Base-by-base conservation (phyloP, 2,888 invertebrate genomes). In the Hirudinaria manillensis region DNA sequence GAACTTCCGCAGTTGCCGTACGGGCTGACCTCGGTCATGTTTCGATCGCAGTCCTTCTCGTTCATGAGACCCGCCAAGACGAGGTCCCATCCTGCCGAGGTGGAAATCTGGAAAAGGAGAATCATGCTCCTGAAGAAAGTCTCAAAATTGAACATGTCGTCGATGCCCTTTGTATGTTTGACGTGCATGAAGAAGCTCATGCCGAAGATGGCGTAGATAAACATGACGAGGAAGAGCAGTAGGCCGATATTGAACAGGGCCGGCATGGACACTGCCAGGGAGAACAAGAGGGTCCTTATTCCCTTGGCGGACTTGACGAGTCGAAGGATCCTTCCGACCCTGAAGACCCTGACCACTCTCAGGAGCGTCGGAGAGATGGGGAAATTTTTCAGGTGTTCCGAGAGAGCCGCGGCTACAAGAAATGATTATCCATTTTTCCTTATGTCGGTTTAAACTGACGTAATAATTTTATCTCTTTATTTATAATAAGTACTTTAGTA, bases 101-200 rank as follows among this genome's bases (percentile, higher is more conserved):
- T 85, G 74, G 83, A 84, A 80, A 84, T 96, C 93, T 96, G 88
- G 89, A 98, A 98, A 82, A 98, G 90, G 85, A 96, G 89, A 85
- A 98, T 97, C 92, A 98, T 94, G 86, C 96, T 95, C 89, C 95
- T 93, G 85, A 93, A 93, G 87, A 98, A 98, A 77, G 97, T 98
- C 88, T 95, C 93, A 88, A 98, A 98, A 87, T 97, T 98, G 89
- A 96, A 97, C 80, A 94, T 81, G 85, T 94, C 93, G 85, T 97
- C 96, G 81, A 98, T 89, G 81, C 96, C 97, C 83, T 92, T 92
- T 85, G 92, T 91, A 86, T 93, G 91, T 87, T 94, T 93, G 81
- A 97, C 96, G 88, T 95, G 92, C 94, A 95, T 95, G 88, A 98
- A 98, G 89, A 98, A 98, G 78, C 94, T 95, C 97, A 98, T 98